Conservation (phyloP, 1,140 invertebrate genomes). For the Drosophila sproati region DNA sequence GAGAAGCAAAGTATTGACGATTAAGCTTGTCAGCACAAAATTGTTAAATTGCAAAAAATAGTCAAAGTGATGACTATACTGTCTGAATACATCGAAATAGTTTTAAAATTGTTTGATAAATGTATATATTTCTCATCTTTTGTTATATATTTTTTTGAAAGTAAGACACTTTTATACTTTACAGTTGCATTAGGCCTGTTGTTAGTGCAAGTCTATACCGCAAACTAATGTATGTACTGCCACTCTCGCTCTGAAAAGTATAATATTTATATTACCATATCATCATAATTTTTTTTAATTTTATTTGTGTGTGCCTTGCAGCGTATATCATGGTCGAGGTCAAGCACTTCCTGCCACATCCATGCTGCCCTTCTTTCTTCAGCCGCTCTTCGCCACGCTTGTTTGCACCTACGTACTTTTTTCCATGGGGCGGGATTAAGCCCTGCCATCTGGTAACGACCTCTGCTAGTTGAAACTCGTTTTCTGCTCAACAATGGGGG, state of each 20-base stretch:
- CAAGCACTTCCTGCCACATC: conserved; percentile 51
- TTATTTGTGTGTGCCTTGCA: conserved; percentile 27
- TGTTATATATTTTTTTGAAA: too few species aligned
- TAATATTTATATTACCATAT: conserved; percentile 58
- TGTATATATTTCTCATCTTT: too few species aligned
- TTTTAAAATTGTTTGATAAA: too few species aligned
- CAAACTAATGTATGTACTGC: neutral
- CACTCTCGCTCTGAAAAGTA: conserved; percentile 6
- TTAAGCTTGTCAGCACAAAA: conserved; percentile 4
- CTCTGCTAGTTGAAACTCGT: conserved; percentile 71
- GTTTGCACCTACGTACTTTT: conserved; percentile 69
- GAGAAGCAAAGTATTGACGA: neutral
- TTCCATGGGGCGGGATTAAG: conserved; percentile 59
- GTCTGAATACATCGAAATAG: too few species aligned
- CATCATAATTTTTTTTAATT: neutral
- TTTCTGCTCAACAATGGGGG: conserved; percentile 40
- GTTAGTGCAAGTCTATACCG: neutral
- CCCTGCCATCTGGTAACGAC: conserved; percentile 75
- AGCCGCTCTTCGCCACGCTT: conserved; percentile 44
- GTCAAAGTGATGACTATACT: too few species aligned
- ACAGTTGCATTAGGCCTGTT: too few species aligned
- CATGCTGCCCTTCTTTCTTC: conserved; percentile 24
- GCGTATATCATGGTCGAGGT: conserved; percentile 76
- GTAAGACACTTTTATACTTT: too few species aligned
- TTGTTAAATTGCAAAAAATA: neutral